phyloP scores from a whole-genome alignment of 2,797 vertebrate species.

The Sarcoramphus papa region DNA sequence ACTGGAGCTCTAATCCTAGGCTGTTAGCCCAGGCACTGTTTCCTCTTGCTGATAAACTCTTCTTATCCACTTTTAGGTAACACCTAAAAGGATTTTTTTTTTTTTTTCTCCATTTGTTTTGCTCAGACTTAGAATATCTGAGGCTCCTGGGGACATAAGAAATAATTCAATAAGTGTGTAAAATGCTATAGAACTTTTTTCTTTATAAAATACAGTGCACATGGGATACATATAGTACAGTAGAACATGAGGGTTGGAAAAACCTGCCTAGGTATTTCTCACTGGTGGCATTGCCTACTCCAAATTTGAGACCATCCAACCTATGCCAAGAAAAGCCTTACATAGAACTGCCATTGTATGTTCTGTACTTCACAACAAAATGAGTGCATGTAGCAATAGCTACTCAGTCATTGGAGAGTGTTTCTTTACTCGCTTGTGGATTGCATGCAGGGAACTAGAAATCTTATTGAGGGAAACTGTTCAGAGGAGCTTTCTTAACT shows the following conservation, averaged over 20 bases:
- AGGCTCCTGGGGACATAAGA: not conserved
- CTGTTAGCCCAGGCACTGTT: not conserved
- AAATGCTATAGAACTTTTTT: not conserved
- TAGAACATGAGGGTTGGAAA: not conserved
- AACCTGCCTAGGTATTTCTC: not conserved
- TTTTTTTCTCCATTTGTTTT: not conserved
- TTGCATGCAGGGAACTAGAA: not conserved
- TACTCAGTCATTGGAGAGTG: not conserved
- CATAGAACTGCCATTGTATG: not conserved
- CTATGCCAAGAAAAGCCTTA: not conserved
- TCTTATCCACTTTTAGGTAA: not conserved
- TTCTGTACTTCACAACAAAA: not conserved
- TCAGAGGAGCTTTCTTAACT: not conserved
- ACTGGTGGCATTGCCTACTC: not conserved
- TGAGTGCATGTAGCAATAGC: not conserved
- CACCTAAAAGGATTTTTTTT: not conserved
- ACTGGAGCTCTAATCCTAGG: not conserved
- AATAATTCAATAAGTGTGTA: not conserved
- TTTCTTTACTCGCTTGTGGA: not conserved
- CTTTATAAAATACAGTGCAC: not conserved
- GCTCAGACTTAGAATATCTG: not conserved
- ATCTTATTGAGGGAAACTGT: not conserved
- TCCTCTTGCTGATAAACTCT: not conserved
- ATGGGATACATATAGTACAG: rapidly evolving
- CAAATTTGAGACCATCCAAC: not conserved